Conservation (phyloP, 1,140 invertebrate species). For the Ganaspis sp. region DNA sequence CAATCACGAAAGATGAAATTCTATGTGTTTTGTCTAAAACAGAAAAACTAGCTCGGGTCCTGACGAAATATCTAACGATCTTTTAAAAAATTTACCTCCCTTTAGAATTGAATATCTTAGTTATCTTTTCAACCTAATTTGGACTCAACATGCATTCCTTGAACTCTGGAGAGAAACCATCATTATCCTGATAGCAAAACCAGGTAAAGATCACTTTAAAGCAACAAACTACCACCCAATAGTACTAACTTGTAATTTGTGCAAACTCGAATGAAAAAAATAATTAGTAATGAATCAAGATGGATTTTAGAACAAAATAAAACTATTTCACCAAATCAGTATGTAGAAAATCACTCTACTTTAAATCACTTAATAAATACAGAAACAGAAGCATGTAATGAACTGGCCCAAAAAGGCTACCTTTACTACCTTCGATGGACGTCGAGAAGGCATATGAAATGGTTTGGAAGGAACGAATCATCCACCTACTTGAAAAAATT, state of each 20-base stretch:
- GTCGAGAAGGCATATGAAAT: conserved; percentile 62
- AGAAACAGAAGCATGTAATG: conserved; percentile 49
- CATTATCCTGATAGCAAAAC: conserved; percentile 65
- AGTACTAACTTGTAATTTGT: conserved; percentile 59
- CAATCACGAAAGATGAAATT: neutral
- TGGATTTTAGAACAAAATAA: conserved; percentile 45
- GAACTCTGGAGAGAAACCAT: conserved; percentile 61
- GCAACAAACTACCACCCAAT: too few species aligned
- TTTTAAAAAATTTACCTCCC: conserved; percentile 54
- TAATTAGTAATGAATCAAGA: conserved; percentile 48
- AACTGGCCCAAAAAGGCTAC: conserved; percentile 51
- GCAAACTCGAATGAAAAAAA: conserved; percentile 64
- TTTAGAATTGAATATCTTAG: conserved; percentile 45
- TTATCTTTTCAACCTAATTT: conserved; percentile 54
- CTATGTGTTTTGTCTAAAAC: neutral
- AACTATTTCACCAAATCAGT: conserved; percentile 47
- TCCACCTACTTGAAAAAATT: neutral
- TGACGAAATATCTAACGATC: conserved; percentile 42
- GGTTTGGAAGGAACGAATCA: conserved; percentile 35
- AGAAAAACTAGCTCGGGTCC: conserved; percentile 38
- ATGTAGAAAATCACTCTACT: conserved; percentile 51
- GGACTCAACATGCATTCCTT: conserved; percentile 52
- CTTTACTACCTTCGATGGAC: conserved; percentile 54
- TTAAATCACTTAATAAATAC: conserved; percentile 50
- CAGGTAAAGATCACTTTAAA: conserved; percentile 36